phyloP scores from a whole-genome alignment of 1,140 invertebrate species.

The Triops cancriformis region DNA sequence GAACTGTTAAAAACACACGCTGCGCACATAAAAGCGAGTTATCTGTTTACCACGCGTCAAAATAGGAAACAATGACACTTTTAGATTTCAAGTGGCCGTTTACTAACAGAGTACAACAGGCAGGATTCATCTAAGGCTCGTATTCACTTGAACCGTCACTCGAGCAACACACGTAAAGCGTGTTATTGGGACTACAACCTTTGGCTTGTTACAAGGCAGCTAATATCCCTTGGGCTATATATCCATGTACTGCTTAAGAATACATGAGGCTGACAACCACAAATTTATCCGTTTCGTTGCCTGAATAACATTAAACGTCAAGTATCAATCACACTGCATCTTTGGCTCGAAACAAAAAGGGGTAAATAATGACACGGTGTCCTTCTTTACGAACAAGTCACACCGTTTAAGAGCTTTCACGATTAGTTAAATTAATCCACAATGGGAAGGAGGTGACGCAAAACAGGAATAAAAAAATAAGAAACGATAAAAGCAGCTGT shows the following conservation, averaged over 20 bases:
- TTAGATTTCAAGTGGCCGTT: background rate
- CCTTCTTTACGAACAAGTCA: background rate
- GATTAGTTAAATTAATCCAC: background rate
- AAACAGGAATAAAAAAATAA: background rate
- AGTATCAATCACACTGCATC: background rate
- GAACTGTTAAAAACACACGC: no score
- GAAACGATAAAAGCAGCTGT: background rate
- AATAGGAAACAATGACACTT: no score
- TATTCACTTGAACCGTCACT: background rate
- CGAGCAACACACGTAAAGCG: background rate
- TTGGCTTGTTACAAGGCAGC: background rate
- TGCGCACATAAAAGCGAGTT: no score
- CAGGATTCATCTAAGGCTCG: slow-evolving; percentile 12
- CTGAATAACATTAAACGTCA: slow-evolving; percentile 6
- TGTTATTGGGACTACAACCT: slow-evolving; percentile 4
- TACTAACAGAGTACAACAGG: slow-evolving; percentile 6
- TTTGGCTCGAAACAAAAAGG: background rate
- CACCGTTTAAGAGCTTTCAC: background rate
- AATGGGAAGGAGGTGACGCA: background rate
- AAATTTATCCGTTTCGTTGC: background rate
- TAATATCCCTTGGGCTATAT: background rate
- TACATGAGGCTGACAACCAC: background rate
- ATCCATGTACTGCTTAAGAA: background rate
- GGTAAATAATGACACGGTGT: background rate
- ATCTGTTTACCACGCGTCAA: no score